phyloP scores from a whole-genome alignment of 1,140 invertebrate genomes.

The Heliconius himera region DNA sequence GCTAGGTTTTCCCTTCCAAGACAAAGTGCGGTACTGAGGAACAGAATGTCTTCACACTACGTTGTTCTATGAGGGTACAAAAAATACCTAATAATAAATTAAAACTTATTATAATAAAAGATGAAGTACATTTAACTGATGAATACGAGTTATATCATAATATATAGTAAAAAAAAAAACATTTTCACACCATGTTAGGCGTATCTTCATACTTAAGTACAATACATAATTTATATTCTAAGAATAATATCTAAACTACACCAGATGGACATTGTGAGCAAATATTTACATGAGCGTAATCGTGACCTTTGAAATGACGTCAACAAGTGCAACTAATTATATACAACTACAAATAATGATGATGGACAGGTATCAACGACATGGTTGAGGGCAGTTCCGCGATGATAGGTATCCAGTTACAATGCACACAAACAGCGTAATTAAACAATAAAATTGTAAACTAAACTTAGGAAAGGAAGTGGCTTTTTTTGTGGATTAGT shows the following conservation, averaged over 20 bases:
- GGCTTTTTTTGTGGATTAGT: no score
- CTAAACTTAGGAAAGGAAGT: no score
- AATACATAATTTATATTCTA: not conserved
- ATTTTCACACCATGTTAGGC: not conserved
- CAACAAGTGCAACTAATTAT: slow-evolving; percentile 9
- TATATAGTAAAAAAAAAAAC: no score
- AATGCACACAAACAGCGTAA: slow-evolving; percentile 17
- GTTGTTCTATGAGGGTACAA: no score
- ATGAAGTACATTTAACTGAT: no score
- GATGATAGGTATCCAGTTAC: slow-evolving; percentile 21
- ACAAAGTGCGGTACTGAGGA: no score
- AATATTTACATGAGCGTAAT: slow-evolving; percentile 16
- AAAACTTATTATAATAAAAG: no score
- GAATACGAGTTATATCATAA: no score
- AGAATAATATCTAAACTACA: not conserved
- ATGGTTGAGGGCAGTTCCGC: not conserved
- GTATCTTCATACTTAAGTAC: not conserved
- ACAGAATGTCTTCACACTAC: no score
- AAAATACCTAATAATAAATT: no score
- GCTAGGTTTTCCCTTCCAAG: no score
- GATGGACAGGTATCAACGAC: slow-evolving; percentile 28
- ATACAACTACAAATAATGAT: slow-evolving; percentile 23
- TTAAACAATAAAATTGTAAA: no score
- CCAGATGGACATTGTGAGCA: slow-evolving; percentile 17
- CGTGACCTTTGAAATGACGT: slow-evolving; percentile 24